A percentile compares a stretch with the other conserved stretches of the same genome.
Conservation (phyloP, 2,797 vertebrate genomes). For the Darevskia nairensis region DNA sequence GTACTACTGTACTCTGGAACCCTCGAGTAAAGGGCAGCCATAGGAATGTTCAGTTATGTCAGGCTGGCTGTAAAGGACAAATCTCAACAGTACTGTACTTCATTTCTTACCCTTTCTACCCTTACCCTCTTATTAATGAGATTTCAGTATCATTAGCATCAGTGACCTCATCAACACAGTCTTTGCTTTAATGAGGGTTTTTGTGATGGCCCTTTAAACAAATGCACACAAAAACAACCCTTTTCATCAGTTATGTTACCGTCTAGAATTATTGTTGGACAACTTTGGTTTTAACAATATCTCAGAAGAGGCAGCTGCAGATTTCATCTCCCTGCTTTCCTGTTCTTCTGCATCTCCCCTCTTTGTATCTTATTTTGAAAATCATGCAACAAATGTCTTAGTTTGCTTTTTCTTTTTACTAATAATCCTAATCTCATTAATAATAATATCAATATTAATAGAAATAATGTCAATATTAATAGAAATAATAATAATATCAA, state of each 20-base stretch:
- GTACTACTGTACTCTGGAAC: neutral
- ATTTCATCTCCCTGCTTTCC: neutral
- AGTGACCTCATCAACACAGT: neutral
- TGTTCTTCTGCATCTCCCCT: neutral
- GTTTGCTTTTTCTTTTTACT: neutral
- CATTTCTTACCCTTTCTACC: too few relatives aligned
- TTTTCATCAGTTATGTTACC: neutral
- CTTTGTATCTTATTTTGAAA: neutral
- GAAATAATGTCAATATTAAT: too few relatives aligned
- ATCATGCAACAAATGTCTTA: neutral
- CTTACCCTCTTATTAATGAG: neutral
- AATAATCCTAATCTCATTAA: neutral
- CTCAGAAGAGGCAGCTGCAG: too few relatives aligned
- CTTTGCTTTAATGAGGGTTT: neutral
- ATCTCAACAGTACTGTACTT: too few relatives aligned
- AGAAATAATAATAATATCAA: too few relatives aligned
- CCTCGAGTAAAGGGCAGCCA: neutral
- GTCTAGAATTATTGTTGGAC: neutral
- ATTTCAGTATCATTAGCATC: neutral
- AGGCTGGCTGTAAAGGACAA: neutral
- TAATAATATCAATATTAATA: too few relatives aligned
- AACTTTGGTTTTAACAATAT: too few relatives aligned
- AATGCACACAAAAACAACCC: neutral
- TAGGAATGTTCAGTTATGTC: neutral
- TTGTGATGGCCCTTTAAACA: neutral